phyloP scores from a whole-genome alignment of 2,797 vertebrate genomes.

The Onychomys torridus region DNA sequence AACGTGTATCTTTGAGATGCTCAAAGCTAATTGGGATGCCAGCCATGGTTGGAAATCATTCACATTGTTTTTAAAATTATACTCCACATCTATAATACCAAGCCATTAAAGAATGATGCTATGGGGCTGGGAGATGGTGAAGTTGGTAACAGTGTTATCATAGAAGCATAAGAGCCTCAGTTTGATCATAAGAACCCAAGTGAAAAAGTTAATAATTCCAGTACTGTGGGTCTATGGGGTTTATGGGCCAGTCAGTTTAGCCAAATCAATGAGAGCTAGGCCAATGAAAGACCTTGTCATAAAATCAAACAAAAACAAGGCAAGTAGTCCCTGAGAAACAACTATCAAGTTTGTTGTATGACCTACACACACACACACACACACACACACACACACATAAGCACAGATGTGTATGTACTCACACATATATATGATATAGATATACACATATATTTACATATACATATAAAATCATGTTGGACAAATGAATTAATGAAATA shows the following conservation, averaged over 20 bases:
- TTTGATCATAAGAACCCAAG: not conserved
- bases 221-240: not conserved
- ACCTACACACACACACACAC: not conserved
- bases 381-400: not conserved
- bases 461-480: slow-evolving; percentile 15
- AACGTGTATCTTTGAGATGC: not conserved
- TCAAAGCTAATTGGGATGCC: not conserved
- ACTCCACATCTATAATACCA: slow-evolving; percentile 4
- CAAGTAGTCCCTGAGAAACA: not conserved
- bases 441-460: not conserved
- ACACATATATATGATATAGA: not conserved
- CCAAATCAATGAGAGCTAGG: not conserved
- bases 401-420: not conserved
- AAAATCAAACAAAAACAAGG: not conserved
- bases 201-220: not conserved
- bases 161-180: not conserved
- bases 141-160: not conserved
- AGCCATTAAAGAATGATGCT: slow-evolving; percentile 16
- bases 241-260: not conserved
- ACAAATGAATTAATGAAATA: not conserved
- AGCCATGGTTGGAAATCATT: not conserved
- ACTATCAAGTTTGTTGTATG: not conserved
- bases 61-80: slow-evolving; percentile 23
- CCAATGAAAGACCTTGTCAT: not conserved
- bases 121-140: not conserved